phyloP scores from a whole-genome alignment of 2,797 vertebrate genomes.

The Tangara arthus region DNA sequence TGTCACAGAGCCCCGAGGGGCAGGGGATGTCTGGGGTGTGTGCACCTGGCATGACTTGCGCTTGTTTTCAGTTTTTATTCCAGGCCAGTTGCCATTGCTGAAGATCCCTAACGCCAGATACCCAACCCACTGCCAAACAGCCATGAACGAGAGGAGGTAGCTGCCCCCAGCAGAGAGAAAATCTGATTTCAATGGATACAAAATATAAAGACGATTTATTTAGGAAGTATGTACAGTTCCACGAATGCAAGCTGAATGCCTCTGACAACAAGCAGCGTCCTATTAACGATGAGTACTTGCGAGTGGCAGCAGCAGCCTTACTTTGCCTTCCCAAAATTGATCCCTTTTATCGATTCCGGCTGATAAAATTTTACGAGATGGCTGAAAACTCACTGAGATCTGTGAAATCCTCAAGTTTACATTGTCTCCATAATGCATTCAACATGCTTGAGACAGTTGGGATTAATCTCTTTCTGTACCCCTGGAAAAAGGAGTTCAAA shows the following conservation, averaged over 20 bases:
- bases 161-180: constrained; percentile 50
- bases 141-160: constrained; percentile 77
- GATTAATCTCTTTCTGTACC: constrained; percentile 94
- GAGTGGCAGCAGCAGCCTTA: constrained; percentile 89
- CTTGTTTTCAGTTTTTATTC: neutral
- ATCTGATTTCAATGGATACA: constrained; percentile 89
- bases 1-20: neutral
- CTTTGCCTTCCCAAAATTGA: constrained; percentile 92
- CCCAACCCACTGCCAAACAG: neutral
- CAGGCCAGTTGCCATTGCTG: constrained; percentile 3
- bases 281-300: constrained; percentile 86
- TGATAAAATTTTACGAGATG: constrained; percentile 94
- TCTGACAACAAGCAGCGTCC: constrained; percentile 75
- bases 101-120: neutral
- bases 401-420: constrained; percentile 85
- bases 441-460: constrained; percentile 89
- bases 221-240: constrained; percentile 91
- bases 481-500: constrained; percentile 98
- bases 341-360: constrained; percentile 89
- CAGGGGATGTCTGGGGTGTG: neutral
- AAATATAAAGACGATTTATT: constrained; percentile 98
- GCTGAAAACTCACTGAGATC: constrained; percentile 88
- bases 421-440: constrained; percentile 87
- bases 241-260: constrained; percentile 86
- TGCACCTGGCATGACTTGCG: neutral